Evolutionary conservation across 2,113 vertebrate genomes (phyloP).

Genomic region (Myotis davidii): DNA sequence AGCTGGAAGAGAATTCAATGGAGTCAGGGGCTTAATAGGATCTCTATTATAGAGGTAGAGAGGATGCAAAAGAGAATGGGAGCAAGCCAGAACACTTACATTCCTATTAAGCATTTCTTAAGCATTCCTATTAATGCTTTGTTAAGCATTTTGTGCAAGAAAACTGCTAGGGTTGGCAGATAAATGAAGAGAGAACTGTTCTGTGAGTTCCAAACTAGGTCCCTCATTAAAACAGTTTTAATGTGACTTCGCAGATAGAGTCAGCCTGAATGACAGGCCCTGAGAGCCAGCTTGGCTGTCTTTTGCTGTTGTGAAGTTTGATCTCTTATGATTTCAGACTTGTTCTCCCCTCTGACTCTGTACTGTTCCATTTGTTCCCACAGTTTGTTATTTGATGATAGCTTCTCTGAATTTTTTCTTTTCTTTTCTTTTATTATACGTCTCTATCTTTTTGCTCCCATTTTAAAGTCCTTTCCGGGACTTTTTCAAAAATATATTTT

Average conservation of each 20-base stretch:
- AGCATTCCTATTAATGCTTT: neutral
- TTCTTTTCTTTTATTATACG: neutral
- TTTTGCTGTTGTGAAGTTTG: neutral
- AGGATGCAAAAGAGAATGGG: neutral
- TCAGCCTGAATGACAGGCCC: neutral
- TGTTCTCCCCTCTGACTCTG: neutral
- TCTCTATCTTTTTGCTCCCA: neutral
- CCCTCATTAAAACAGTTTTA: constrained; percentile 40
- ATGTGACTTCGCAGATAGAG: neutral
- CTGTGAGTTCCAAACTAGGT: constrained; percentile 6
- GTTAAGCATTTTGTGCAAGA: constrained; percentile 22
- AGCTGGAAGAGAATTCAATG: neutral
- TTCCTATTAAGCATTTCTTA: neutral
- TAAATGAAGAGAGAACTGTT: neutral
- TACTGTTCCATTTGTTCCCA: neutral
- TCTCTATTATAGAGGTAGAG: neutral
- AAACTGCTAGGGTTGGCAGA: constrained; percentile 43
- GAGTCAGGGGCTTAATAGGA: neutral
- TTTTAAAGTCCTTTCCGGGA: neutral
- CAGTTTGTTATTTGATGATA: neutral
- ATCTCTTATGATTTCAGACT: neutral
- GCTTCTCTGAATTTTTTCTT: neutral
- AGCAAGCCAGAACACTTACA: constrained; percentile 2
- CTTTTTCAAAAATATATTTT: neutral
- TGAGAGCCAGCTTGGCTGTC: neutral